Evolutionary conservation across 2,888 invertebrate species (phyloP), one percentile per base, ranked within the genome.

Genomic region (Cerceris ruficornis): DNA sequence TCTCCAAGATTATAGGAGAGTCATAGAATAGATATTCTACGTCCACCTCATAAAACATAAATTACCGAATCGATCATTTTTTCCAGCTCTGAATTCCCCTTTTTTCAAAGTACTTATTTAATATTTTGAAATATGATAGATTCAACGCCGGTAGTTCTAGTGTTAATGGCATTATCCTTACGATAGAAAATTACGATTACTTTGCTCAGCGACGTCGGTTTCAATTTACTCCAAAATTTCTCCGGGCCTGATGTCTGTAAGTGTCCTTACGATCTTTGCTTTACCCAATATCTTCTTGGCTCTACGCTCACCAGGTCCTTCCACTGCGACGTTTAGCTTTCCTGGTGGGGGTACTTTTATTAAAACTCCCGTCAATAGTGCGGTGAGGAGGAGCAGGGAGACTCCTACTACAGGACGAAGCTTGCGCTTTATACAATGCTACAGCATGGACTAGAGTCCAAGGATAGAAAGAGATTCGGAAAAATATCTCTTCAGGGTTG

Each of bases 311-410:
- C 80, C 83, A 73, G 77, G 75, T 87, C 85, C 87, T 86, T 85
- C 85, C 86, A 82, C 84, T 80, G 80, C 81, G 86, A 86, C 85
- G 85, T 84, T 87, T 77, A 83, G 85, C 81, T 75, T 72, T 80
- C 78, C 85, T 86, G 88, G 91, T 88, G 88, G 91, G 91, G 91
- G 91, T 89, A 91, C 89, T 91, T 91, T 91, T 91, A 91, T 91
- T 91, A 91, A 91, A 91, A 90, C 91, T 89, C 89, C 87, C 89
- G 90, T 91, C 90, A 90, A 90, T 91, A 90, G 91, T 87, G 87
- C 85, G 86, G 88, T 75, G 85, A 84, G 88, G 88, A 86, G 88
- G 83, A 82, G 84, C 85, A 85, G 80, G 83, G 85, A 79, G 82
- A 77, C 70, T 81, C 85, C 86, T 83, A 84, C 88, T 84, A 83